phyloP scores from a whole-genome alignment of 2,113 vertebrate species.

The Barbus barbus region DNA sequence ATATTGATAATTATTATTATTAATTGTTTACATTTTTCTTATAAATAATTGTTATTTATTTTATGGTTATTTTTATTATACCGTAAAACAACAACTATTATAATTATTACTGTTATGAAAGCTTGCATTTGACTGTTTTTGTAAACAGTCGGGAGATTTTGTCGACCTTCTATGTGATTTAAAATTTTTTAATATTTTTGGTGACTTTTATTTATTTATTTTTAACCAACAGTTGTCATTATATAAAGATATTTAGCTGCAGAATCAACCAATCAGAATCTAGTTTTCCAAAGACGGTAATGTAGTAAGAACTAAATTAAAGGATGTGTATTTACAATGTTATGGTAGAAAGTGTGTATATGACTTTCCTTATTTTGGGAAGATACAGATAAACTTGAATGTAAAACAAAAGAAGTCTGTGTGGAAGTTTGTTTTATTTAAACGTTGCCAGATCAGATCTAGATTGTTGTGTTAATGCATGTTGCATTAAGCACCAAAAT shows the following conservation, averaged over 20 bases:
- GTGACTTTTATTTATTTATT: background rate
- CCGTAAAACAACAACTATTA: background rate
- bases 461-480: constrained; percentile 4
- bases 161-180: background rate
- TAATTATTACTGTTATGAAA: background rate
- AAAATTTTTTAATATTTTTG: too few species aligned
- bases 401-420: background rate
- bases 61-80: background rate
- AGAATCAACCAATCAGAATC: background rate
- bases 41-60: background rate
- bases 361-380: constrained; percentile 21
- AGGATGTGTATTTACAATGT: background rate
- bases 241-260: background rate
- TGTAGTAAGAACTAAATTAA: background rate
- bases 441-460: background rate
- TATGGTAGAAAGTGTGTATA: background rate
- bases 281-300: background rate
- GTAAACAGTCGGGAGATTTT: background rate
- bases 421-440: background rate
- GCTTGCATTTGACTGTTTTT: background rate
- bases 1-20: background rate
- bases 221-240: background rate
- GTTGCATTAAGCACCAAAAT: background rate
- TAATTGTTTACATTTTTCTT: background rate
- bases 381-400: background rate